These are phyloP conservation scores for Adoxophyes honmai DNA, from an alignment of 1,140 invertebrate species.

Conservation along the genomic window DNA sequence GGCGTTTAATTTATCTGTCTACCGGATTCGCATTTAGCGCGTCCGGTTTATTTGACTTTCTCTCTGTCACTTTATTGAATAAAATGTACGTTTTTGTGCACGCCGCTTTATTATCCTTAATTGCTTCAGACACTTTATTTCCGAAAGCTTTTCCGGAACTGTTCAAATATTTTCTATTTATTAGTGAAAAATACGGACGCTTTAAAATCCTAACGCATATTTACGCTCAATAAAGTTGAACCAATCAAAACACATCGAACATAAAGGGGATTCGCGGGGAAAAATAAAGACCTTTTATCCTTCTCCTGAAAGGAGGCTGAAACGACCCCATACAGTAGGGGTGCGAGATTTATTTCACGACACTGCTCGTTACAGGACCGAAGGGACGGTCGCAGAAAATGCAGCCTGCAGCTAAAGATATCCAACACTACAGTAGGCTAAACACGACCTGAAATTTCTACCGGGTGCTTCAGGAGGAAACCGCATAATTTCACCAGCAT, in stretches of 20 bases:
- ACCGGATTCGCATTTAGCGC: conserved; percentile 21
- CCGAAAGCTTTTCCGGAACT: no score
- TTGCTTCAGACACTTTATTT: not conserved
- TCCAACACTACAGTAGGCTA: conserved; percentile 16
- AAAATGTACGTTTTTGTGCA: not conserved
- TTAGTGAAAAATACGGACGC: not conserved
- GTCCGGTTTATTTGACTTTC: not conserved
- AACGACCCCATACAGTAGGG: conserved; percentile 45
- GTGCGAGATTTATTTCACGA: conserved; percentile 72
- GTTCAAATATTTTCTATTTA: not conserved
- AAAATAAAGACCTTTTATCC: conserved; percentile 71
- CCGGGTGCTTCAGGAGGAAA: no score
- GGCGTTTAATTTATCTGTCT: conserved; percentile 61
- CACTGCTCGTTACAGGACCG: conserved; percentile 66
- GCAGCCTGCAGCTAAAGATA: conserved; percentile 45
- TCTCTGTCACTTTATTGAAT: conserved; percentile 2
- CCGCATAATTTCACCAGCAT: no score
- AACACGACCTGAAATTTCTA: not conserved
- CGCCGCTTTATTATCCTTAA: not conserved
- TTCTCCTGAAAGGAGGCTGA: conserved; percentile 51
- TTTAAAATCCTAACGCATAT: conserved; percentile 25
- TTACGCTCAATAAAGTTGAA: conserved; percentile 44
- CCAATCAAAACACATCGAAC: conserved; percentile 57
- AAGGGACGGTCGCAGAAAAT: conserved; percentile 57
- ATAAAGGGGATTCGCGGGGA: conserved; percentile 60